phyloP scores from a whole-genome alignment of 2,888 invertebrate genomes.

The Drosophila sordidapex region DNA sequence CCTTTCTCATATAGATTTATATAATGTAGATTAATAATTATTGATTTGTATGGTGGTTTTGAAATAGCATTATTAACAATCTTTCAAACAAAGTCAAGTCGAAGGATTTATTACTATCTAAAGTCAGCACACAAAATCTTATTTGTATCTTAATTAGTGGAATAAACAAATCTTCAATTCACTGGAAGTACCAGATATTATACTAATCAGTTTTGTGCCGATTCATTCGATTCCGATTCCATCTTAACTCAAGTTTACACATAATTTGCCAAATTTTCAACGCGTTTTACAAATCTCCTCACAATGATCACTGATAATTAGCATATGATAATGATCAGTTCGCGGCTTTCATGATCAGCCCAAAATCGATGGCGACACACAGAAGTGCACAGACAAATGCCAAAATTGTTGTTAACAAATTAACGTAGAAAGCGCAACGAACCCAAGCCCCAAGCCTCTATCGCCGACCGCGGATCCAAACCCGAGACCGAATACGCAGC shows the following conservation, averaged over 20 bases:
- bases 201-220: conserved; percentile 15
- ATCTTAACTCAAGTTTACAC: conserved; percentile 36
- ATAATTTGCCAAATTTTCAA: conserved; percentile 50
- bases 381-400: conserved; percentile 63
- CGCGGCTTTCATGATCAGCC: conserved; percentile 18
- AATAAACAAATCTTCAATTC: background rate
- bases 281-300: conserved; percentile 26
- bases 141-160: background rate
- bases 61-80: background rate
- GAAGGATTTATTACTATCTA: background rate
- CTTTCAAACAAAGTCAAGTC: background rate
- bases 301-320: conserved; percentile 47
- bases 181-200: conserved; percentile 19
- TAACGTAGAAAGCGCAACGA: conserved; percentile 79
- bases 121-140: background rate
- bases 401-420: conserved; percentile 76
- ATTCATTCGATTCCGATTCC: conserved; percentile 25
- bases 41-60: too few relatives aligned
- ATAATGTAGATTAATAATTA: background rate
- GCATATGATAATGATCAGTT: conserved; percentile 49
- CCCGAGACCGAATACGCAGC: conserved; percentile 51
- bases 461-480: background rate
- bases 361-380: conserved; percentile 48
- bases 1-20: background rate
- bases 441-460: conserved; percentile 23